These are phyloP conservation scores for Sinodicranocentrus sp. DNA, from an alignment of 2,888 invertebrate species.

Conservation along the genomic window DNA sequence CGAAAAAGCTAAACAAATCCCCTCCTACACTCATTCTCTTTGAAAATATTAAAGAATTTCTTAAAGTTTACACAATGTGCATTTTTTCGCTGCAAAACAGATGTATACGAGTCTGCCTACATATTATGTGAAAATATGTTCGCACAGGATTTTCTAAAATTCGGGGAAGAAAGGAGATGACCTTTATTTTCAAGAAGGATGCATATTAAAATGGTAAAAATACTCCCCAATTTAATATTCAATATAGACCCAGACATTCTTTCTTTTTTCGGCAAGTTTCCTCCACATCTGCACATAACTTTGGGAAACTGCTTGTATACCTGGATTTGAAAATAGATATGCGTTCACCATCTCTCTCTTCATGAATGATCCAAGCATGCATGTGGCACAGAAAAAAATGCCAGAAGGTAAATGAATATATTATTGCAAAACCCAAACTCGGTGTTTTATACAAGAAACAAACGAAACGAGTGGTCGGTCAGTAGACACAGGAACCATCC, in stretches of 20 bases:
- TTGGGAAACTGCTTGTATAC: not conserved
- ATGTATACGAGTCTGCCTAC: too few species aligned
- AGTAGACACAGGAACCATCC: not conserved
- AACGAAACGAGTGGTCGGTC: not conserved
- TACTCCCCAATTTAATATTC: not conserved
- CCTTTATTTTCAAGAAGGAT: constrained; percentile 11
- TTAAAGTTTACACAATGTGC: not conserved
- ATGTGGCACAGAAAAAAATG: constrained; percentile 30
- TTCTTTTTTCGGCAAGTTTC: not conserved
- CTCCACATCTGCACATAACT: not conserved
- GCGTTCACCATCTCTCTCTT: not conserved
- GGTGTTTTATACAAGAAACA: not conserved
- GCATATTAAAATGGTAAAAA: not conserved
- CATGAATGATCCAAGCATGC: not conserved
- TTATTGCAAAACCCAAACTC: constrained; percentile 16
- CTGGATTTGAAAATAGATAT: constrained; percentile 26
- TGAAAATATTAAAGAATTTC: not conserved
- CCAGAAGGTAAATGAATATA: constrained; percentile 23
- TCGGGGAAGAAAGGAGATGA: not conserved
- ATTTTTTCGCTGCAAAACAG: constrained; percentile 13
- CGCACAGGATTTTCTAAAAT: too few species aligned
- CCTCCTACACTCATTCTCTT: constrained; percentile 31
- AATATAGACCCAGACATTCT: not conserved
- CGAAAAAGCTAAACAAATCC: constrained; percentile 38
- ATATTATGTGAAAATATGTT: too few species aligned